Percentiles rank a stretch among this genome's conserved stretches.
Conservation (phyloP, 2,888 invertebrate species). For the Imbricaverruca yamaguchii region DNA sequence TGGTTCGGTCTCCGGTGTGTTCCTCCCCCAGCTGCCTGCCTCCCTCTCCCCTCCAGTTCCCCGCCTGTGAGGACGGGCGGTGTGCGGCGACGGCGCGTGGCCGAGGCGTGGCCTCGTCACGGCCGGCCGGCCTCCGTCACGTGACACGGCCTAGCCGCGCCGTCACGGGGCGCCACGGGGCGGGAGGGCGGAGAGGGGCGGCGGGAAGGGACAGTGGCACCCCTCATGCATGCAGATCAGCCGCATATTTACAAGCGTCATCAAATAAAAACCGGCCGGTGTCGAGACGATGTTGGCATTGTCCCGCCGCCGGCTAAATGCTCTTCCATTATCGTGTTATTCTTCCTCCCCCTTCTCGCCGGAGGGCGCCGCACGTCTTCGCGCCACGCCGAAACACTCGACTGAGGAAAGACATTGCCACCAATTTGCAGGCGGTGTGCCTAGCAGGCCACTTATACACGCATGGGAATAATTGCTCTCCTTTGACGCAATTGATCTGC, state of each 20-base stretch:
- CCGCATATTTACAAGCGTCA: background rate
- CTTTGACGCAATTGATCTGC: background rate
- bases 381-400: background rate
- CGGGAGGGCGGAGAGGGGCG: background rate
- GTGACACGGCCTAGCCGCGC: background rate
- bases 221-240: constrained; percentile 9
- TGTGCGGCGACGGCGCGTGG: background rate
- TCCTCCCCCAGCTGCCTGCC: background rate
- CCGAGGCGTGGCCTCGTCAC: too few relatives aligned
- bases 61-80: background rate
- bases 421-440: background rate
- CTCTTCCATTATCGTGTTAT: background rate
- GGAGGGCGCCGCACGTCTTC: background rate
- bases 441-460: constrained; percentile 5
- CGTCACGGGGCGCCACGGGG: background rate
- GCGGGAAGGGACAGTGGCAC: background rate
- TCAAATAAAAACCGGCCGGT: background rate
- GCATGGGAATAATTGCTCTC: background rate
- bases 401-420: background rate
- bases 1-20: too few relatives aligned
- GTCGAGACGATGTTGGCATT: background rate
- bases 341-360: background rate
- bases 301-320: background rate
- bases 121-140: background rate
- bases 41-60: background rate